Evolutionary conservation across 2,888 invertebrate genomes (phyloP).

Genomic region (Cerceris ruficornis): DNA sequence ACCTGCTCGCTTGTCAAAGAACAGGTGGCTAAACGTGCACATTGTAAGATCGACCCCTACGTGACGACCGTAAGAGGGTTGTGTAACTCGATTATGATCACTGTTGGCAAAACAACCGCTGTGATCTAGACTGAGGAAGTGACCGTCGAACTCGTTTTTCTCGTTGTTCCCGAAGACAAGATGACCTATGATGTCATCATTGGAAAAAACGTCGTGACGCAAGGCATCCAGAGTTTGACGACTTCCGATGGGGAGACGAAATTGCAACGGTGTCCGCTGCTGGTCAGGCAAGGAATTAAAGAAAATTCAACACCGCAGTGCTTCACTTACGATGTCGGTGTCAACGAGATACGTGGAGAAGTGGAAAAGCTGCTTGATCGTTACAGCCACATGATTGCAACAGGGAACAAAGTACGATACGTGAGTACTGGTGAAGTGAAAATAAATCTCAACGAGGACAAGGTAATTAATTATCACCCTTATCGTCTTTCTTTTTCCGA

Average conservation of each 20-base stretch:
- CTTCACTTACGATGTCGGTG: not conserved
- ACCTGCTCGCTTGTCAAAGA: slow-evolving; percentile 6
- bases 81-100: not conserved
- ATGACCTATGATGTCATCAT: slow-evolving; percentile 16
- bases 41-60: slow-evolving; percentile 19
- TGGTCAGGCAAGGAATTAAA: not conserved
- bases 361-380: not conserved
- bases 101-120: slow-evolving; percentile 1
- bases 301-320: not conserved
- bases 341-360: no score
- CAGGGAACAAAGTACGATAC: not conserved
- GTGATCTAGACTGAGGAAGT: slow-evolving; percentile 13
- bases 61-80: no score
- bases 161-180: slow-evolving; percentile 12
- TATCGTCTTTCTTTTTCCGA: slow-evolving; percentile 9
- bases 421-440: slow-evolving; percentile 11
- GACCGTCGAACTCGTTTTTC: slow-evolving; percentile 10
- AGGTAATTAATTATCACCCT: slow-evolving; percentile 15
- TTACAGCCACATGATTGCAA: not conserved
- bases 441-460: not conserved
- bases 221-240: not conserved
- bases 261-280: not conserved
- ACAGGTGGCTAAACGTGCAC: slow-evolving; percentile 1
- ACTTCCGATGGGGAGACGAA: slow-evolving; percentile 6
- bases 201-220: slow-evolving; percentile 7